phyloP scores from a whole-genome alignment of 2,888 invertebrate genomes.

The Emmelina monodactyla region DNA sequence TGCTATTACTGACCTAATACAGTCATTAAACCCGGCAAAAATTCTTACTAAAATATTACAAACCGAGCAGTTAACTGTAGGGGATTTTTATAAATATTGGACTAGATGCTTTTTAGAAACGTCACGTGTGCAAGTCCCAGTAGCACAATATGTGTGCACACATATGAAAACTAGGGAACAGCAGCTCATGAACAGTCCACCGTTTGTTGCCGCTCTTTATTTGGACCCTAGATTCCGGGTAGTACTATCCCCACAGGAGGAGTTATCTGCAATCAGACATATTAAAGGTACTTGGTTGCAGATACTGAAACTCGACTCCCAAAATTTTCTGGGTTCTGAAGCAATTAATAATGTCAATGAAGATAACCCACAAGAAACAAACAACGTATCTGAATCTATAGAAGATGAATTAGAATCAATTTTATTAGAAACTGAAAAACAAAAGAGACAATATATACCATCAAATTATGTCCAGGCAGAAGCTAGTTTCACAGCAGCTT shows the following conservation, averaged over 20 bases:
- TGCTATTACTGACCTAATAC: constrained; percentile 3
- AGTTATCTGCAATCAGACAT: background rate
- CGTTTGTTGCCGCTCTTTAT: background rate
- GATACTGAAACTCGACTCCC: background rate
- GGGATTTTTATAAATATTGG: constrained; percentile 5
- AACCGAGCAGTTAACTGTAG: constrained; percentile 1
- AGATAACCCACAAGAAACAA: too few species aligned
- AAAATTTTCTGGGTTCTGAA: background rate
- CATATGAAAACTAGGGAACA: constrained; percentile 2
- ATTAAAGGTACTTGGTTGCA: background rate
- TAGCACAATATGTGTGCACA: background rate
- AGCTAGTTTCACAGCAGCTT: background rate
- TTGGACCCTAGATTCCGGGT: background rate
- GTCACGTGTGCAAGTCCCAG: background rate
- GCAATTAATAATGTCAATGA: too few species aligned
- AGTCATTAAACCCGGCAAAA: constrained; percentile 3
- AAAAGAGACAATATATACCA: background rate
- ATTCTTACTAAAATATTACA: constrained; percentile 1
- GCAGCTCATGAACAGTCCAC: background rate
- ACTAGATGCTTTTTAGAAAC: constrained; percentile 5
- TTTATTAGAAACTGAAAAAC: background rate
- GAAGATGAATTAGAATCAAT: background rate
- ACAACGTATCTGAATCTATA: background rate
- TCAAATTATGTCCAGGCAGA: background rate
- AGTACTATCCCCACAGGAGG: constrained; percentile 2